phyloP scores from a whole-genome alignment of 2,113 vertebrate genomes.

The Oncorhynchus mykiss region DNA sequence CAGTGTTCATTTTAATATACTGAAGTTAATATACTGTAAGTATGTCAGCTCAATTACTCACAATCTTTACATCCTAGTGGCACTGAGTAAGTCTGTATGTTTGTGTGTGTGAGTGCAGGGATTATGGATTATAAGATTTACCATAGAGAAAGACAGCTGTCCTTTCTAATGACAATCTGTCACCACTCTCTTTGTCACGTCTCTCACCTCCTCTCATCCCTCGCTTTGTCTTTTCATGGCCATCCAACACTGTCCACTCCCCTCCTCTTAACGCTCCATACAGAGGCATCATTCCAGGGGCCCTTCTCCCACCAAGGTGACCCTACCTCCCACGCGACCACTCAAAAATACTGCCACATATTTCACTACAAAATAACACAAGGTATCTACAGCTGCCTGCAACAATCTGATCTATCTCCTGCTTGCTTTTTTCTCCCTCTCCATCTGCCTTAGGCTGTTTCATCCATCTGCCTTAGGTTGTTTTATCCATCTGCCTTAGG shows the following conservation, averaged over 20 bases:
- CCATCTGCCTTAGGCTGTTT: too few relatives aligned
- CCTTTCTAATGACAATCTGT: conserved; percentile 67
- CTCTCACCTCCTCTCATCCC: conserved; percentile 47
- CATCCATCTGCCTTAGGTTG: too few relatives aligned
- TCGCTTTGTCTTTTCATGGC: conserved; percentile 18
- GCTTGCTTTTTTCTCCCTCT: too few relatives aligned
- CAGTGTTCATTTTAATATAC: conserved; percentile 45
- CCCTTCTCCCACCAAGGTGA: conserved; percentile 58
- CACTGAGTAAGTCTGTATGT: conserved; percentile 1
- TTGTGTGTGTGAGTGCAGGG: not conserved
- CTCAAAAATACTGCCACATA: not conserved
- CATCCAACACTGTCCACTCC: conserved; percentile 34
- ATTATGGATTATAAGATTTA: conserved; percentile 49
- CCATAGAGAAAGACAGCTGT: conserved; percentile 34
- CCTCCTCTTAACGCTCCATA: conserved; percentile 30
- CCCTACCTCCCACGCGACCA: conserved; percentile 19
- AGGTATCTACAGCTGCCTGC: too few relatives aligned
- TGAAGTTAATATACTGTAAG: conserved; percentile 53
- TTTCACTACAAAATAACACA: too few relatives aligned
- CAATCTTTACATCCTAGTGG: conserved; percentile 32
- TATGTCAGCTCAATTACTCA: conserved; percentile 52
- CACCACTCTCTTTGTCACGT: conserved; percentile 42
- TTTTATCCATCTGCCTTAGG: too few relatives aligned
- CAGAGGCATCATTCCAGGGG: too few relatives aligned
- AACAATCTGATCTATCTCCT: too few relatives aligned